Percentiles rank a stretch among this genome's conserved stretches.
Evolutionary conservation across 2,888 invertebrate genomes (phyloP).

Genomic region (Catocala nupta): DNA sequence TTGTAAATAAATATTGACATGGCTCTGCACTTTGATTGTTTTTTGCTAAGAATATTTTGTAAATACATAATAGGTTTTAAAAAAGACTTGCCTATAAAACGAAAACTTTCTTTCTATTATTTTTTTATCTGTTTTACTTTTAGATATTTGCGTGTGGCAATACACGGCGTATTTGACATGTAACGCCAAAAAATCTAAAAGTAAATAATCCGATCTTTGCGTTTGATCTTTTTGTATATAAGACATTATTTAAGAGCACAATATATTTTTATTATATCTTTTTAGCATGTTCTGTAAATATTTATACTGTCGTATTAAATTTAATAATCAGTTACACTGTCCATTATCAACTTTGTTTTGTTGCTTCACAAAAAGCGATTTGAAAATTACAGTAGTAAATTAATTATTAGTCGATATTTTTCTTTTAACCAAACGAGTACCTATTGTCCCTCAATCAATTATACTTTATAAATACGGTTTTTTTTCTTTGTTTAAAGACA

Average conservation of each 20-base stretch:
- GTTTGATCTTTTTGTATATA: constrained; percentile 17
- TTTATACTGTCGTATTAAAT: constrained; percentile 17
- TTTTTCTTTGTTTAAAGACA: constrained; percentile 12
- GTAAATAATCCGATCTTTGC: constrained; percentile 13
- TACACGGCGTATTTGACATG: not conserved
- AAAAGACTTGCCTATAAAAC: not conserved
- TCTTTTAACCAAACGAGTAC: no score
- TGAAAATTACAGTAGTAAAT: no score
- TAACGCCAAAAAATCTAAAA: constrained; percentile 2
- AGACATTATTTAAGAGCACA: constrained; percentile 13
- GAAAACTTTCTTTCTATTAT: constrained; percentile 10
- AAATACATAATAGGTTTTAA: constrained; percentile 11
- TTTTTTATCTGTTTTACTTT: constrained; percentile 9
- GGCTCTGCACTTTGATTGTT: constrained; percentile 37
- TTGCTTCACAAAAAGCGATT: no score
- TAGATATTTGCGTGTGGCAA: not conserved
- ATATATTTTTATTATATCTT: constrained; percentile 3
- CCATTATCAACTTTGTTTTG: not conserved
- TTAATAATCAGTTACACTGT: constrained; percentile 38
- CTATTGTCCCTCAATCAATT: no score
- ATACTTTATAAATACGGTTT: no score
- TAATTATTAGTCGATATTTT: no score
- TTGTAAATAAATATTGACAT: constrained; percentile 40
- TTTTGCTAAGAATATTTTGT: constrained; percentile 36
- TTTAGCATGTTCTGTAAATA: constrained; percentile 37